These are phyloP conservation scores for Clarias macrocephalus DNA, from an alignment of 2,113 vertebrate species.

Conservation along the genomic window DNA sequence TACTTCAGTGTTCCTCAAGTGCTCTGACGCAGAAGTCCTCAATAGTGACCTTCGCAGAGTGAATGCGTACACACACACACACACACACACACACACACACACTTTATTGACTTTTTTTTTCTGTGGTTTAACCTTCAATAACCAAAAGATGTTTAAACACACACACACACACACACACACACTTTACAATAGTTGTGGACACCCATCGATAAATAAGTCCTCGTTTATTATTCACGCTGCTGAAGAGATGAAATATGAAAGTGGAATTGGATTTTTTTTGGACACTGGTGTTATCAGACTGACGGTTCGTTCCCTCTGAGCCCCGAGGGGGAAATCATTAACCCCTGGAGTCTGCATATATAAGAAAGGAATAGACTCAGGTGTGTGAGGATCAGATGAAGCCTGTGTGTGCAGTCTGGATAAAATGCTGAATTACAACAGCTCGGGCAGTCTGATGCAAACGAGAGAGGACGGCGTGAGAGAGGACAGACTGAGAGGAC, in stretches of 20 bases:
- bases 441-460: not conserved
- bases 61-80: not conserved
- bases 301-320: not conserved
- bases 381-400: not conserved
- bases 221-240: not conserved
- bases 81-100: not conserved
- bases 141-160: not conserved
- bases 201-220: not conserved
- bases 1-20: not conserved
- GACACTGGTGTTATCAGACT: not conserved
- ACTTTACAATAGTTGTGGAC: not conserved
- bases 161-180: slow-evolving; percentile 23
- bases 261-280: not conserved
- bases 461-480: no score
- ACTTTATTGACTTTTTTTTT: not conserved
- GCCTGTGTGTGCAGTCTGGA: not conserved
- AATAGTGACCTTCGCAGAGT: not conserved
- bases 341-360: not conserved
- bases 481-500: no score
- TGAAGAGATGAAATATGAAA: not conserved
- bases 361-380: not conserved
- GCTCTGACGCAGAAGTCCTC: slow-evolving; percentile 4
- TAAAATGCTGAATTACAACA: not conserved
- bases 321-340: not conserved
- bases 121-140: not conserved